Evolutionary conservation across 2,888 invertebrate species (phyloP).

Genomic region (Eupithecia vulgata): DNA sequence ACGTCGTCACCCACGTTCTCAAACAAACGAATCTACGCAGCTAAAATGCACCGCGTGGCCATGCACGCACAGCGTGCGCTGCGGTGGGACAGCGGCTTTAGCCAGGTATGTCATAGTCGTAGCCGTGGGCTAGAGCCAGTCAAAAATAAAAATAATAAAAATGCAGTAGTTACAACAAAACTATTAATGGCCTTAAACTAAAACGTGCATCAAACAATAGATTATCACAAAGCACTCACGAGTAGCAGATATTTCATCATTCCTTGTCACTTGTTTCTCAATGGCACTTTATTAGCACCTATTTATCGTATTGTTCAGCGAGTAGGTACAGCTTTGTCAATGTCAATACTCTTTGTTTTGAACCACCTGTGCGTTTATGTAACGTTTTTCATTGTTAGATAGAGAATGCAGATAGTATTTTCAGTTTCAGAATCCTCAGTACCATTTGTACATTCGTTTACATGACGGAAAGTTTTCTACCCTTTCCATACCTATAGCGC

Average conservation of each 20-base stretch:
- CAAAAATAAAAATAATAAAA: background rate
- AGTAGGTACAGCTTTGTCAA: slow-evolving; percentile 37
- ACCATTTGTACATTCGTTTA: no score
- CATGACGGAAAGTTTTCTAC: no score
- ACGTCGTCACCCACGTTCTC: no score
- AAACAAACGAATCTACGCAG: no score
- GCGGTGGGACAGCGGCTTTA: no score
- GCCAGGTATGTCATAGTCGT: no score
- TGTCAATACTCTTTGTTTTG: slow-evolving; percentile 44
- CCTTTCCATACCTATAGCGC: no score
- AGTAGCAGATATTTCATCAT: slow-evolving; percentile 46
- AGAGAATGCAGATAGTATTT: background rate
- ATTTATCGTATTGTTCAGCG: slow-evolving; percentile 55
- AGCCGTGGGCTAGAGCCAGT: no score
- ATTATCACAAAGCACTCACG: slow-evolving; percentile 50
- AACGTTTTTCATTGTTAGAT: slow-evolving; percentile 20
- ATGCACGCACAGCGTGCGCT: no score
- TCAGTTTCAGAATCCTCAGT: background rate
- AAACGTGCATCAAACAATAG: slow-evolving; percentile 13
- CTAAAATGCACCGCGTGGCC: no score
- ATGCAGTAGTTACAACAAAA: background rate
- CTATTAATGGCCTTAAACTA: background rate
- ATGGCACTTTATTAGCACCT: slow-evolving; percentile 60
- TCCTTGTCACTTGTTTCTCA: slow-evolving; percentile 53
- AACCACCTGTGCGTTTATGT: slow-evolving; percentile 62